phyloP scores from a whole-genome alignment of 92 coral and sea anemone genomes.

The Paramuricea clavata region DNA sequence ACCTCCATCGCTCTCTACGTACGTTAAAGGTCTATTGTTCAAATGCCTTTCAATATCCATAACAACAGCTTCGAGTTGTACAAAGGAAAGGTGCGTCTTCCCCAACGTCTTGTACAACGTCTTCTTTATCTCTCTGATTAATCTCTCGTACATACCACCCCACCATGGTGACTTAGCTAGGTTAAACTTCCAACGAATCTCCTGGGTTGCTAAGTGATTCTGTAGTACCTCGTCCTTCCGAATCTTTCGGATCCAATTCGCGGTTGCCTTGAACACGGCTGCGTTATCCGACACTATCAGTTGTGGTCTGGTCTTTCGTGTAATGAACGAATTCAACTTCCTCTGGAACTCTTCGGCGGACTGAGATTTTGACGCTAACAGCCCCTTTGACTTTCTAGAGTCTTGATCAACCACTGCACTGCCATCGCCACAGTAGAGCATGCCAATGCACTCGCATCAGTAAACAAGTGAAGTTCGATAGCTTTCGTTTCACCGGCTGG shows the following conservation, averaged over 20 bases:
- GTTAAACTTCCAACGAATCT: too few species aligned
- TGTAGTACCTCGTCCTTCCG: too few species aligned
- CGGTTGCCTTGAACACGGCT: too few species aligned
- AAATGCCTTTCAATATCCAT: not conserved
- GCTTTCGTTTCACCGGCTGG: not conserved
- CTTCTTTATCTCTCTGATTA: not conserved
- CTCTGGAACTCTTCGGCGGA: too few species aligned
- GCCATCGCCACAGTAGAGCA: constrained; percentile 30
- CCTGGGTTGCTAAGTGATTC: too few species aligned
- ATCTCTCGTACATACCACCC: too few species aligned
- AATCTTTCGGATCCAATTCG: too few species aligned
- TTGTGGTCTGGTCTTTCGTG: too few species aligned
- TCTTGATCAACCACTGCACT: constrained; percentile 17
- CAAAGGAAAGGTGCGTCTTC: not conserved
- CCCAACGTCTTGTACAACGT: not conserved
- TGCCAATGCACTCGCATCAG: constrained; percentile 48
- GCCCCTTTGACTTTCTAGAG: not conserved
- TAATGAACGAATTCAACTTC: too few species aligned
- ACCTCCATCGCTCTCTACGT: not conserved
- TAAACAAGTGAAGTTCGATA: constrained; percentile 32
- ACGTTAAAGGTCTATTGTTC: not conserved
- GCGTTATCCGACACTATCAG: too few species aligned
- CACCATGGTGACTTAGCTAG: too few species aligned
- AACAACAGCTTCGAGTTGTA: not conserved
- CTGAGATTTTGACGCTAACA: not conserved